Conservation (phyloP, 2,113 vertebrate species). For the Chionodraco myersi region DNA sequence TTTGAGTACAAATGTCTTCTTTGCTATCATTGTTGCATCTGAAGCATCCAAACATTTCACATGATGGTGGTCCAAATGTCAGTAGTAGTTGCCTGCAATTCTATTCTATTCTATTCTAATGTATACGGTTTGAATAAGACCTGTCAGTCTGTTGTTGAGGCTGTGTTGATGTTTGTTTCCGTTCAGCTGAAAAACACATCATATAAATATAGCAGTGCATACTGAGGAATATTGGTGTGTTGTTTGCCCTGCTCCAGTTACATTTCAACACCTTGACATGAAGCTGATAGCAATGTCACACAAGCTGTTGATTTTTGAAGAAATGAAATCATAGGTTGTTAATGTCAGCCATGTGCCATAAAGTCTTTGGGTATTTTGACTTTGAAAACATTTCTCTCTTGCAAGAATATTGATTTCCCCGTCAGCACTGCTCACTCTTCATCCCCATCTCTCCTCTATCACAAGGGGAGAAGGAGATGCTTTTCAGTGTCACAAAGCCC, state of each 20-base stretch:
- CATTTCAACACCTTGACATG: not conserved
- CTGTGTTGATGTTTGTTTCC: not conserved
- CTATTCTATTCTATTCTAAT: no score
- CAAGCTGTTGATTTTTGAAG: not conserved
- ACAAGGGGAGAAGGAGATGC: not conserved
- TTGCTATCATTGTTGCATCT: not conserved
- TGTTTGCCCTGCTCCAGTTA: not conserved
- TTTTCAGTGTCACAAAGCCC: constrained; percentile 29
- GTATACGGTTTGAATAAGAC: not conserved
- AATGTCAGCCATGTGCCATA: not conserved
- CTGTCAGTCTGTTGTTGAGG: not conserved
- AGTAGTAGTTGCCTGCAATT: not conserved
- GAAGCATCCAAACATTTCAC: not conserved
- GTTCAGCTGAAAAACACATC: not conserved
- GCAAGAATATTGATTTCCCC: not conserved
- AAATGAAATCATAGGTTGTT: not conserved
- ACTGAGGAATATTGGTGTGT: not conserved
- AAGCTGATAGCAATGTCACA: not conserved
- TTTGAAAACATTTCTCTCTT: not conserved
- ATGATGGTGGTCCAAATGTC: not conserved
- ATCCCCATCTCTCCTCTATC: not conserved
- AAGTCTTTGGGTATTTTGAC: not conserved
- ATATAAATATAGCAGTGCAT: not conserved
- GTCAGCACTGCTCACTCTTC: not conserved
- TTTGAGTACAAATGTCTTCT: not conserved